These are phyloP conservation scores for Berghia stephanieae DNA, from an alignment of 1,140 invertebrate genomes.

Conservation along the genomic window DNA sequence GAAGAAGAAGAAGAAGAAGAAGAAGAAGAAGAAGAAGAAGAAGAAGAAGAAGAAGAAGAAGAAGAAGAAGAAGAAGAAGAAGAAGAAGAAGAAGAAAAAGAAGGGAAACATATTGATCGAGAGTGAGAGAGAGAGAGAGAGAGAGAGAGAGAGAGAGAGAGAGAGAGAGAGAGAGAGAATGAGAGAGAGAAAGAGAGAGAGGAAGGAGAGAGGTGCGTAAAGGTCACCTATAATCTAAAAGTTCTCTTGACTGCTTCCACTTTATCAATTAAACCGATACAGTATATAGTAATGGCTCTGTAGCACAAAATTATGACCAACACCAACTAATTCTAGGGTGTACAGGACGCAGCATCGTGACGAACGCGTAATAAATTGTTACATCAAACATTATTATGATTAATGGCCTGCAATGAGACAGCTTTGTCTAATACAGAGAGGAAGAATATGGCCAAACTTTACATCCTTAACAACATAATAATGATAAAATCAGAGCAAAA, in stretches of 20 bases:
- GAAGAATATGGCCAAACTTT: too few relatives aligned
- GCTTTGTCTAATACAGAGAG: too few relatives aligned
- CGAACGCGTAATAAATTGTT: not conserved
- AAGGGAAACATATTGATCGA: conserved; percentile 28
- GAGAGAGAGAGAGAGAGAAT: conserved; percentile 27
- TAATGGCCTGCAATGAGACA: too few relatives aligned
- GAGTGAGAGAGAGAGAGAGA: conserved; percentile 24
- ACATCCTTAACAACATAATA: too few relatives aligned
- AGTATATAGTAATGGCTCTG: not conserved
- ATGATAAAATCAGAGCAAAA: too few relatives aligned
- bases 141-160: conserved; percentile 30
- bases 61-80: not conserved
- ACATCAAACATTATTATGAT: too few relatives aligned
- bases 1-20: not conserved
- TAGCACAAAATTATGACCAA: not conserved
- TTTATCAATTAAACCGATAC: not conserved
- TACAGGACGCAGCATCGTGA: not conserved
- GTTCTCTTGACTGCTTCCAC: too few relatives aligned
- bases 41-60: conserved; percentile 13
- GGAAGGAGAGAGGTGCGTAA: not conserved
- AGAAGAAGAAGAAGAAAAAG: conserved; percentile 22
- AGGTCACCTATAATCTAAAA: too few relatives aligned
- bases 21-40: not conserved
- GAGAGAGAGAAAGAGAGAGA: conserved; percentile 15
- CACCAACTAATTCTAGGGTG: not conserved